A percentile compares a stretch with the other conserved stretches of the same genome.
These are phyloP conservation scores for Acronicta alni DNA, from an alignment of 2,888 invertebrate species.

Conservation along the genomic window DNA sequence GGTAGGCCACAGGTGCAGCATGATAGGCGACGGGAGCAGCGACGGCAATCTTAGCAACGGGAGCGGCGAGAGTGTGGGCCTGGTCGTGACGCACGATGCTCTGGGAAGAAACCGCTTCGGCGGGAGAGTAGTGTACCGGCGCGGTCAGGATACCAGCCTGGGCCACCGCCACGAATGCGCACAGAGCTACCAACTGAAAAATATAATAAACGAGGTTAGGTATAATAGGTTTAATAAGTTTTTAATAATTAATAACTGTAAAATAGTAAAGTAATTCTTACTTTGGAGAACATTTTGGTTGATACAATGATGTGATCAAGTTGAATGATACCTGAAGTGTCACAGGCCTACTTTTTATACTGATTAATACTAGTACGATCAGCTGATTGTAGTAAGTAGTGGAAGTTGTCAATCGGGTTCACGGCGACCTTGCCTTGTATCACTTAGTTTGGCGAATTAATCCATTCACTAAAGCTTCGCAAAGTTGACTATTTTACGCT, in stretches of 20 bases:
- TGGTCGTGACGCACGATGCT: conserved; percentile 79
- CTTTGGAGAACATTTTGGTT: conserved; percentile 64
- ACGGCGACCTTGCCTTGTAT: conserved; percentile 45
- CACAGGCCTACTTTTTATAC: conserved; percentile 70
- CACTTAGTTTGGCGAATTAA: conserved; percentile 35
- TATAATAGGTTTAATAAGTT: no score
- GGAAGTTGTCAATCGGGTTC: conserved; percentile 60
- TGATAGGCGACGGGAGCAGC: conserved; percentile 51
- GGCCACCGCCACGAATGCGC: conserved; percentile 63
- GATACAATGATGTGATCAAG: conserved; percentile 54
- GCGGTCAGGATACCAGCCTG: conserved; percentile 67
- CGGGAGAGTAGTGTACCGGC: conserved; percentile 77
- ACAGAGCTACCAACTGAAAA: conserved; percentile 64
- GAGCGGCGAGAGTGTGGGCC: conserved; percentile 36
- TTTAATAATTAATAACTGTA: no score
- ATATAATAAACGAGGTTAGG: conserved; percentile 1
- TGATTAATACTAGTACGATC: conserved; percentile 54
- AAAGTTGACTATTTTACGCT: conserved; percentile 2
- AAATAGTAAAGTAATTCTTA: conserved; percentile 20
- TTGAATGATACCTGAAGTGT: conserved; percentile 60
- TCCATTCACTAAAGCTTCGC: conserved; percentile 47
- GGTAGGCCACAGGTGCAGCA: conserved; percentile 56
- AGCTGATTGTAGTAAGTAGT: conserved; percentile 64
- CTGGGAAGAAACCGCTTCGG: conserved; percentile 75
- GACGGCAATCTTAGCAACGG: conserved; percentile 31